Conservation (phyloP, 2,797 vertebrate species). For the Melanotaenia trifasciata region DNA sequence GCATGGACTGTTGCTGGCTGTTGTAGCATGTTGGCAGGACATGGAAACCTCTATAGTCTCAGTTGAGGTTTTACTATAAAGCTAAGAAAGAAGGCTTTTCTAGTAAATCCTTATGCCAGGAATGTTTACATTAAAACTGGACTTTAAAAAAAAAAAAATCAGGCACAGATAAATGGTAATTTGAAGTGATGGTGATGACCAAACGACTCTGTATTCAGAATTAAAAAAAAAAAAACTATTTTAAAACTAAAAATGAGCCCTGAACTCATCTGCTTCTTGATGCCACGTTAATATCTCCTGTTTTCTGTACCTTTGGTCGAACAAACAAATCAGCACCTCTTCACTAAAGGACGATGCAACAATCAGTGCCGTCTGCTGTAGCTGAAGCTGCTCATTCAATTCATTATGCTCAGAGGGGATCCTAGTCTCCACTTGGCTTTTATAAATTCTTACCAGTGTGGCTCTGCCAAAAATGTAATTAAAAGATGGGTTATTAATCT, state of each 20-base stretch:
- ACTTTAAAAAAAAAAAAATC: not conserved
- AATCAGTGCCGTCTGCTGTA: conserved; percentile 52
- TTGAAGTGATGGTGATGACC: not conserved
- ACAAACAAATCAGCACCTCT: conserved; percentile 61
- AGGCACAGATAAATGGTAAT: not conserved
- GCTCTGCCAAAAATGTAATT: conserved; percentile 76
- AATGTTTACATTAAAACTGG: too few species aligned
- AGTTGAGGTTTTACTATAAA: too few species aligned
- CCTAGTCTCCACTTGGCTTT: conserved; percentile 59
- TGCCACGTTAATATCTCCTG: conserved; percentile 37
- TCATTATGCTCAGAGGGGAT: conserved; percentile 60
- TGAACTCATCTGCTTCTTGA: conserved; percentile 23
- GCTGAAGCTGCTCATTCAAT: conserved; percentile 58
- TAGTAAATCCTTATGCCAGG: too few species aligned
- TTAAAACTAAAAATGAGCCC: not conserved
- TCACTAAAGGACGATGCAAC: conserved; percentile 60
- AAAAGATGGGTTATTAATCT: conserved; percentile 81
- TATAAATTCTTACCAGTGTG: conserved; percentile 53
- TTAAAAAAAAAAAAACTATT: not conserved
- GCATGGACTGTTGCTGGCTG: too few species aligned
- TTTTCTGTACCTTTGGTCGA: conserved; percentile 32
- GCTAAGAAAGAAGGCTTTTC: too few species aligned
- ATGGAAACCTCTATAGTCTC: too few species aligned
- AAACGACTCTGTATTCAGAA: too few species aligned
- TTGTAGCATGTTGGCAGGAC: too few species aligned